Evolutionary conservation across 1,140 invertebrate genomes (phyloP).

Genomic region (Heliconius nattereri): DNA sequence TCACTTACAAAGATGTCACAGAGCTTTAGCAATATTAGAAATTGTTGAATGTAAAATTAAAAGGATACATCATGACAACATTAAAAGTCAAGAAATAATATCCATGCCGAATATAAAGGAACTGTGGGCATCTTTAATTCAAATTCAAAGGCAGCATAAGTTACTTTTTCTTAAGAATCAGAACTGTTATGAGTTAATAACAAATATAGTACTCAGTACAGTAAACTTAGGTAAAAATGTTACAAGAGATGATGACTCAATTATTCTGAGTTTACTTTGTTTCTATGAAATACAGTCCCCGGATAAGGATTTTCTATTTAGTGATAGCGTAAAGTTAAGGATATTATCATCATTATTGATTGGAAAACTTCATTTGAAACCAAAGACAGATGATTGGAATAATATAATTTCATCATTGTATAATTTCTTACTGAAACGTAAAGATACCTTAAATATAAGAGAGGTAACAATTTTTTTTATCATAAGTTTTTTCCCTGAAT

Average conservation of each 20-base stretch:
- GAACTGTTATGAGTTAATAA: constrained; percentile 41
- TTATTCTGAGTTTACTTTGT: constrained; percentile 52
- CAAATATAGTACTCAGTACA: constrained; percentile 51
- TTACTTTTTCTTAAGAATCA: constrained; percentile 40
- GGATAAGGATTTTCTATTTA: constrained; percentile 41
- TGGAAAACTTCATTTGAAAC: constrained; percentile 46
- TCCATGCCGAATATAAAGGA: constrained; percentile 32
- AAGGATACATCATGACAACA: constrained; percentile 18
- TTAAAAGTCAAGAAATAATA: constrained; percentile 32
- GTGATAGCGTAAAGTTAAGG: constrained; percentile 29
- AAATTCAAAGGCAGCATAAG: constrained; percentile 48
- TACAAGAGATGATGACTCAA: constrained; percentile 40
- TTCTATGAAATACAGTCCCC: constrained; percentile 44
- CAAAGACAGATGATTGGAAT: constrained; percentile 50
- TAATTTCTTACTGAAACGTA: constrained; percentile 47
- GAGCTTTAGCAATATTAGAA: constrained; percentile 55
- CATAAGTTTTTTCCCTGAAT: too few relatives aligned
- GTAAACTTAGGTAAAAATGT: constrained; percentile 40
- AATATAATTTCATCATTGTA: constrained; percentile 45
- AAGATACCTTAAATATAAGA: constrained; percentile 24
- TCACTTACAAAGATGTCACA: constrained; percentile 15
- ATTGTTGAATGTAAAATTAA: constrained; percentile 43
- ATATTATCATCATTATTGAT: constrained; percentile 47
- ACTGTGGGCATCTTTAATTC: constrained; percentile 48
- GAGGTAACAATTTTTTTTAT: constrained; percentile 44